Evolutionary conservation across 2,888 invertebrate genomes (phyloP), one percentile per base, ranked within the genome.

Genomic region (Lathronympha strigana): DNA sequence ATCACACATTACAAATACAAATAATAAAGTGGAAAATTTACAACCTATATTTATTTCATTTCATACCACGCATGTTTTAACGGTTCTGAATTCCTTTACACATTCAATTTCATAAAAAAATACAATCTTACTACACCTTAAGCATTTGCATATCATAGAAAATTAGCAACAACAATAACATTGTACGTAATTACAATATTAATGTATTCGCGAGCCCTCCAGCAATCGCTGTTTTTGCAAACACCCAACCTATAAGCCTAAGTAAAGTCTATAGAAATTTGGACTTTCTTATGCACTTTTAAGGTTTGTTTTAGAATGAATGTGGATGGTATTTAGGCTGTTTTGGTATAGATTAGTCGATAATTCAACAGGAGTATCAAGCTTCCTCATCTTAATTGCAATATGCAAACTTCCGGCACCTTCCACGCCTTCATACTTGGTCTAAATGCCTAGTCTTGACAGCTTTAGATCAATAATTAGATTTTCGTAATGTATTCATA

Each of bases 381-480:
- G 76, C 78, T 81, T 80, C 81, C 80, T 72, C 76, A 90, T 90
- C 90, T 88, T 83, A 87, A 89, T 89, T 88, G 87, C 87, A 87
- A 84, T 82, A 80, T 79, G 80, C 82, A 81, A 82, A 84, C 87
- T 86, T 88, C 88, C 89, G 87, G 81, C 84, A 83, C 81, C 84
- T 81, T 81, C 77, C 72, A 76, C 77, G 76, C 76, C 74, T 71
- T 73, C 36, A 54, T 28, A 45, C 57, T 57, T 49, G 28, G 33
- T 57, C 57, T 50, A 43, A 33, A 53, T 61, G 19, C 17, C 40
- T 23, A 23, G 50, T 51, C 28, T 33, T 51, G 31, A 51, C 31
- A 31, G 31, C 31, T 31, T 31, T 51, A 19, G 50, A 19, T 31
- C 50, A 19, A 6, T 49, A 45, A 19, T 45, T 23, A 21, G 1